Evolutionary conservation across 2,113 vertebrate genomes (phyloP), one percentile per base, ranked within the genome.

Genomic region (Oreochromis aureus): DNA sequence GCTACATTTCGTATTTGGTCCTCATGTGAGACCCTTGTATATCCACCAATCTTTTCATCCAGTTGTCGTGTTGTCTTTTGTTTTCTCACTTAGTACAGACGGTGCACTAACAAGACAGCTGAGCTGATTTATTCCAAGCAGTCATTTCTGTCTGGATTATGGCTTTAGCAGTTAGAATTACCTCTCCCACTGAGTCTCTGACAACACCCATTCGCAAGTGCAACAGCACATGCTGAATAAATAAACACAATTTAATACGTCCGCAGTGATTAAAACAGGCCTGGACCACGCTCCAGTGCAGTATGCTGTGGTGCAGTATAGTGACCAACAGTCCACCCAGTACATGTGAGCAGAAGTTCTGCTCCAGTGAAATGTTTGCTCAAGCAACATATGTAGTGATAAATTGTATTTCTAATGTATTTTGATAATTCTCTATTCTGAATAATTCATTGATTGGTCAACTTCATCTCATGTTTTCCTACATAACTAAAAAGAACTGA

Each of bases 1-100:
- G 24, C 9, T 3, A 30, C 10, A 2, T 76, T 30, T 78, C 0
- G 0, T 76, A 51, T 76, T 19, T 30, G 27, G 44, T 48, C 16
- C 10, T 51, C 15, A 19, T 8, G 16, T 6, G 3, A 53, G 16
- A 78, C 10, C 0, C 1, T n/a, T 51, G 24, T 12, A 32, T 78
- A 53, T 13, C 44, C 2, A 51, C 2, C 44, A 30, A 19, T 76
- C 2, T 32, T 34, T 9, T 51, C 10, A n/a, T 51, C 16, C 10
- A 53, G 73, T 13, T 53, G 22, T 78, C 1, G 0, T 0, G 16
- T 32, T 48, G 16, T 6, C 10, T 78, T 76, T 30, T 78, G 6
- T 1, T 78, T 78, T 34, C 27, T 10, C 73, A 53, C 27, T 32
- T 15, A 0, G 16, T 32, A 32, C 16, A 53, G 46, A 13, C 53